A percentile compares a stretch with the other conserved stretches of the same genome.
Evolutionary conservation across 2,113 vertebrate species (phyloP).

Genomic region (Tamias sibiricus): DNA sequence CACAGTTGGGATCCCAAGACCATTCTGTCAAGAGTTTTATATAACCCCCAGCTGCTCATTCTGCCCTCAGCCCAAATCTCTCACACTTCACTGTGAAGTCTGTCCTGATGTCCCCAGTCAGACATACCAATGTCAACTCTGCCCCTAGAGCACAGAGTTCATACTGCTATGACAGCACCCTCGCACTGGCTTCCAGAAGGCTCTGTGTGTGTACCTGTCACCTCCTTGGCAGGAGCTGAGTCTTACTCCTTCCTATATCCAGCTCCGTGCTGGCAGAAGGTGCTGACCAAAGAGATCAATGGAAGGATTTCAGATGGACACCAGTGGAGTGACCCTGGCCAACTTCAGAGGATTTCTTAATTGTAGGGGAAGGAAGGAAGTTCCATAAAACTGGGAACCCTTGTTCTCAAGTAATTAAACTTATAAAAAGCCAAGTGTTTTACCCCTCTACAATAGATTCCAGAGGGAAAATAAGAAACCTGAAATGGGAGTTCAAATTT

Average conservation of each 20-base stretch:
- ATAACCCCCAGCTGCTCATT: neutral
- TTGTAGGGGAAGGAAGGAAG: neutral
- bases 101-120: neutral
- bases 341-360: neutral
- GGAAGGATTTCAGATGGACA: neutral
- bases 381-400: slow-evolving; percentile 4
- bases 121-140: neutral
- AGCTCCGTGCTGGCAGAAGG: neutral
- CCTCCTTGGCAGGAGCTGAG: neutral
- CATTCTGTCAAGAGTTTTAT: neutral
- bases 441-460: neutral
- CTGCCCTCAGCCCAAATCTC: neutral
- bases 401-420: slow-evolving; percentile 24
- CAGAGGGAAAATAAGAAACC: slow-evolving; percentile 25
- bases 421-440: neutral
- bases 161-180: neutral
- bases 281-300: neutral
- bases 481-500: slow-evolving; percentile 12
- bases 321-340: neutral
- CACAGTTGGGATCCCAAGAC: neutral
- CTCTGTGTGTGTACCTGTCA: neutral
- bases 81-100: neutral
- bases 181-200: neutral
- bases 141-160: neutral
- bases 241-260: neutral